These are phyloP conservation scores for Pseudococcus longispinus DNA, from an alignment of 2,888 invertebrate species.

Conservation along the genomic window DNA sequence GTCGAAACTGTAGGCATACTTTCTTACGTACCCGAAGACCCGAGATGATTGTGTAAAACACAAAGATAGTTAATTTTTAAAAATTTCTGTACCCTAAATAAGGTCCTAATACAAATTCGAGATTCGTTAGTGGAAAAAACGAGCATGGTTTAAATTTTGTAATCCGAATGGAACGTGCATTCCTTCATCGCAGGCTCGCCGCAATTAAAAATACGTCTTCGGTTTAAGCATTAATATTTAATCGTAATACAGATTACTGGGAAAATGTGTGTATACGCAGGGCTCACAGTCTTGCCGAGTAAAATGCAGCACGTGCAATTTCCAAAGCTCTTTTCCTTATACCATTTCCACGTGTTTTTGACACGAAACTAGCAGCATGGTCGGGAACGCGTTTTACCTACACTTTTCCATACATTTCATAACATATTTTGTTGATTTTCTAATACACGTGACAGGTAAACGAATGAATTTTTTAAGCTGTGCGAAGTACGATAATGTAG, in stretches of 20 bases:
- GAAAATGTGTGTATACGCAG: not conserved
- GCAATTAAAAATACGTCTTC: not conserved
- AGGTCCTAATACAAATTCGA: not conserved
- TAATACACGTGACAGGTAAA: conserved; percentile 10
- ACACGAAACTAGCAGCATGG: not conserved
- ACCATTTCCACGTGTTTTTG: not conserved
- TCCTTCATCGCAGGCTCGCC: not conserved
- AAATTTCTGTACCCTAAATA: not conserved
- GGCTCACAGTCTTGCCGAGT: not conserved
- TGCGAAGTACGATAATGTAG: not conserved
- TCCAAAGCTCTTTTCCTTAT: not conserved
- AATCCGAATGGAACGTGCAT: not conserved
- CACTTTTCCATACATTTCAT: conserved; percentile 16
- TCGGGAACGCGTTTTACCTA: not conserved
- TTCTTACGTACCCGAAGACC: not conserved
- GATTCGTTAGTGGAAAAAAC: not conserved
- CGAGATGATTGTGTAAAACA: not conserved
- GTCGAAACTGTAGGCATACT: not conserved
- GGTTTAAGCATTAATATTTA: not conserved
- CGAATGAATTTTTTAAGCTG: conserved; percentile 14
- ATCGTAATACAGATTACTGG: not conserved
- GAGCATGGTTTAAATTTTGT: not conserved
- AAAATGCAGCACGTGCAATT: conserved; percentile 5
- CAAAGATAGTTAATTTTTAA: not conserved
- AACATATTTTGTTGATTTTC: conserved; percentile 35